Evolutionary conservation across 1,140 invertebrate species (phyloP), one percentile per base, ranked within the genome.

Genomic region (Aphaenogaster ashmeadi): DNA sequence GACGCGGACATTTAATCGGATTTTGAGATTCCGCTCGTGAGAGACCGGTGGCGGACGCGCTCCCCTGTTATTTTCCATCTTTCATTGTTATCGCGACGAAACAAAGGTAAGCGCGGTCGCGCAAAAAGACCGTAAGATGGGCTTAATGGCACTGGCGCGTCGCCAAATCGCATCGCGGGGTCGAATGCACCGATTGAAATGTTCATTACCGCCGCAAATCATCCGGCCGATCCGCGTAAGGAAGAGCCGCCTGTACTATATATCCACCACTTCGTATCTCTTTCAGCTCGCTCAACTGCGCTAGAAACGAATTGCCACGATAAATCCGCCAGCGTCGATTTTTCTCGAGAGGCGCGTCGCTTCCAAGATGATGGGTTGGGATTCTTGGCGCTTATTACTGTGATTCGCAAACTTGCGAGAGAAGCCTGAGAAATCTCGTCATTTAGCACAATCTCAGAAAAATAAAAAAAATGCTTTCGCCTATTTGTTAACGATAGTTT

Each of bases 51-150:
- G 36, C 44, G 21, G 13, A 21, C 3, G 44, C 52, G 13, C 33
- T 33, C 36, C 47, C 89, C 77, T 27, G 77, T 91, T 92, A 93
- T 93, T 93, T 94, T 89, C 92, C 91, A 93, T 93, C 91, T 93
- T 93, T 89, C 89, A 92, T 94, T 94, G 93, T 94, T 92, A 94
- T 91, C 90, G 89, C 91, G 92, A 86, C 87, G 92, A 94, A 93
- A 94, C 92, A 94, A 94, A 94, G 93, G 93, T 93, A 89, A 85
- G 84, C 89, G 90, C 83, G 87, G 80, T 86, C 69, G 79, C 60
- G 67, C 87, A 86, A 93, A 93, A 94, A 92, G 90, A 71, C 88
- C 90, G 79, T 90, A 91, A 92, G 91, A 90, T 89, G 87, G 69
- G 89, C 18, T 84, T 94, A 94, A 94, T 94, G 93, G 92, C 87